These are phyloP conservation scores for Rotaria socialis DNA, from an alignment of 2,888 invertebrate genomes.

Conservation along the genomic window DNA sequence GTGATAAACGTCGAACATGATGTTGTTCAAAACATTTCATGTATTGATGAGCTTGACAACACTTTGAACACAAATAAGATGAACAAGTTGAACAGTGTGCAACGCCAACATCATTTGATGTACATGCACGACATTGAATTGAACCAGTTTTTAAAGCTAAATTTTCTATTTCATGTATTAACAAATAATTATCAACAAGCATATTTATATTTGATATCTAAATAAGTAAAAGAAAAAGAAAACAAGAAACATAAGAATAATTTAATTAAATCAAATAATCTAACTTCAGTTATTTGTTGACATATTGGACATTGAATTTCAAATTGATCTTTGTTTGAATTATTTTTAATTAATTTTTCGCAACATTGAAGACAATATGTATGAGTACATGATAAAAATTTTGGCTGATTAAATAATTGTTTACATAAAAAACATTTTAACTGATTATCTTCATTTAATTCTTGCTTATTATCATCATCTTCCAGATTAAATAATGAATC, in stretches of 20 bases:
- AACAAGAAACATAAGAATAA: no score
- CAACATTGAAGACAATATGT: slow-evolving; percentile 80
- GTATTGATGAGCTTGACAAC: slow-evolving; percentile 88
- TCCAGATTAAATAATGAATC: not conserved
- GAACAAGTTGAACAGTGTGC: slow-evolving; percentile 90
- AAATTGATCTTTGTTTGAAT: slow-evolving; percentile 49
- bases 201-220: slow-evolving; percentile 62
- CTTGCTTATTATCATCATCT: not conserved
- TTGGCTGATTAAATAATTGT: slow-evolving; percentile 71
- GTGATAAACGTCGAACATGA: slow-evolving; percentile 48
- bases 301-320: slow-evolving; percentile 64
- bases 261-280: not conserved
- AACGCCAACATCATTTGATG: slow-evolving; percentile 85
- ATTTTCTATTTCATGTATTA: slow-evolving; percentile 64
- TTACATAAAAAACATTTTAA: slow-evolving; percentile 53
- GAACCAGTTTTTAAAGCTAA: slow-evolving; percentile 69
- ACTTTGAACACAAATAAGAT: slow-evolving; percentile 84
- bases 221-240: slow-evolving; percentile 34
- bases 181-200: slow-evolving; percentile 78
- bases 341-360: slow-evolving; percentile 64
- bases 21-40: slow-evolving; percentile 96
- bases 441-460: slow-evolving; percentile 8
- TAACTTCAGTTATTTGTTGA: slow-evolving; percentile 71
- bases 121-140: slow-evolving; percentile 81
- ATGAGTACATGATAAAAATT: slow-evolving; percentile 85